A percentile compares a stretch with the other conserved stretches of the same genome.
Evolutionary conservation across 1,140 invertebrate genomes (phyloP).

Genomic region (Ostrea denselamellosa): DNA sequence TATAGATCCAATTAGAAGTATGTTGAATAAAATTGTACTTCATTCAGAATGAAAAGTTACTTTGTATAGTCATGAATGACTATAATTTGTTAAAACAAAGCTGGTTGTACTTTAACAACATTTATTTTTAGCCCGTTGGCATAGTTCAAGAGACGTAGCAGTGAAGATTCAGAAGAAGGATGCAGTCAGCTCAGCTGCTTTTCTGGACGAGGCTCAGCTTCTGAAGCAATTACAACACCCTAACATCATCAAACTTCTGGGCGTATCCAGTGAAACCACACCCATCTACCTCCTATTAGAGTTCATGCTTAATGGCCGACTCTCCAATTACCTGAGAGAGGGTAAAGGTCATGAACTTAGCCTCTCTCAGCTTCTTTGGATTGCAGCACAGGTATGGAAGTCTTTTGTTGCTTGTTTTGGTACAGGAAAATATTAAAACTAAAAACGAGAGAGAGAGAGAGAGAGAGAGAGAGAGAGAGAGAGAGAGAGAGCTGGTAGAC

Average conservation of each 20-base stretch:
- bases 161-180: constrained; percentile 96
- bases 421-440: no score
- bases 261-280: constrained; percentile 98
- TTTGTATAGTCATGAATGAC: no score
- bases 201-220: constrained; percentile 97
- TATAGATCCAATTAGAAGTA: no score
- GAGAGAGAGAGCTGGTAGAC: no score
- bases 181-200: constrained; percentile 97
- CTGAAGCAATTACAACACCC: constrained; percentile 99
- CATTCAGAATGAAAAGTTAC: no score
- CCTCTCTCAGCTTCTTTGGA: constrained; percentile 67
- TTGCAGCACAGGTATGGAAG: constrained; percentile 71
- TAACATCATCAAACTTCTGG: constrained; percentile 95
- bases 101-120: neutral
- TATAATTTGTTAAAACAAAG: constrained; percentile 80
- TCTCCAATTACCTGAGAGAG: constrained; percentile 73
- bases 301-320: constrained; percentile 80
- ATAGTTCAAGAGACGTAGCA: constrained; percentile 94
- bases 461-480: no score
- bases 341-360: constrained; percentile 67
- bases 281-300: constrained; percentile 99
- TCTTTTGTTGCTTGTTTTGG: no score
- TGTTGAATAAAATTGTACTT: no score
- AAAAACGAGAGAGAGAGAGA: no score
- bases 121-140: constrained; percentile 85